phyloP scores from a whole-genome alignment of 2,888 invertebrate genomes.

The Dasysyrphus albostriatus region DNA sequence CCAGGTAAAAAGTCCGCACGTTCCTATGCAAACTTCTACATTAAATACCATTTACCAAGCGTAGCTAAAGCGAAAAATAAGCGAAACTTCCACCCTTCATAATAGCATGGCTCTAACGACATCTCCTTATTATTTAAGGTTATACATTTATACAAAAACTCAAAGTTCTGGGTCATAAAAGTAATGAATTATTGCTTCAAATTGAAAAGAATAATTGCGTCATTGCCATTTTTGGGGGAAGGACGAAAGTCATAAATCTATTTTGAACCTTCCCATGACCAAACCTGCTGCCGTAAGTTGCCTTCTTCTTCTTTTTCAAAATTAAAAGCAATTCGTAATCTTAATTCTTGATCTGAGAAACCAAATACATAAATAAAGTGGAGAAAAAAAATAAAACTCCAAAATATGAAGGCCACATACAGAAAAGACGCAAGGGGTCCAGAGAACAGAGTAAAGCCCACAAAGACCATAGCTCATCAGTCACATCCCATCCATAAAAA shows the following conservation, averaged over 20 bases:
- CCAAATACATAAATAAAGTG: slow-evolving; percentile 62
- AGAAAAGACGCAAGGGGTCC: slow-evolving; percentile 21
- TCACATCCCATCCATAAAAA: slow-evolving; percentile 74
- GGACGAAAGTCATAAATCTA: slow-evolving; percentile 65
- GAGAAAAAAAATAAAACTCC: slow-evolving; percentile 35
- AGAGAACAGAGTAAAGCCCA: slow-evolving; percentile 29
- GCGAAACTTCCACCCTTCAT: slow-evolving; percentile 50
- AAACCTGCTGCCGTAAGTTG: slow-evolving; percentile 19
- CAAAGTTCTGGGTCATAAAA: slow-evolving; percentile 68
- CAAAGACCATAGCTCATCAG: slow-evolving; percentile 57
- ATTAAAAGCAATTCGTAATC: slow-evolving; percentile 72
- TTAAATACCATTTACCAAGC: background rate
- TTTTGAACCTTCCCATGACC: slow-evolving; percentile 47
- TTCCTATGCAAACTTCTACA: background rate
- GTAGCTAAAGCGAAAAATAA: slow-evolving; percentile 52
- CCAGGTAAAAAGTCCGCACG: slow-evolving; percentile 48
- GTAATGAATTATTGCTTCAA: slow-evolving; percentile 74
- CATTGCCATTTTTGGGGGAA: slow-evolving; percentile 63
- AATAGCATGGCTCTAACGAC: slow-evolving; percentile 46
- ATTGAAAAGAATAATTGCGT: slow-evolving; percentile 76
- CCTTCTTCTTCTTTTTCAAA: slow-evolving; percentile 30
- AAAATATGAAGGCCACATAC: slow-evolving; percentile 6
- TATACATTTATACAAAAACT: background rate
- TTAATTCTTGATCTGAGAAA: slow-evolving; percentile 72
- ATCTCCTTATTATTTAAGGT: slow-evolving; percentile 24